Evolutionary conservation across 2,113 vertebrate species (phyloP).

Genomic region (Caracal caracal): DNA sequence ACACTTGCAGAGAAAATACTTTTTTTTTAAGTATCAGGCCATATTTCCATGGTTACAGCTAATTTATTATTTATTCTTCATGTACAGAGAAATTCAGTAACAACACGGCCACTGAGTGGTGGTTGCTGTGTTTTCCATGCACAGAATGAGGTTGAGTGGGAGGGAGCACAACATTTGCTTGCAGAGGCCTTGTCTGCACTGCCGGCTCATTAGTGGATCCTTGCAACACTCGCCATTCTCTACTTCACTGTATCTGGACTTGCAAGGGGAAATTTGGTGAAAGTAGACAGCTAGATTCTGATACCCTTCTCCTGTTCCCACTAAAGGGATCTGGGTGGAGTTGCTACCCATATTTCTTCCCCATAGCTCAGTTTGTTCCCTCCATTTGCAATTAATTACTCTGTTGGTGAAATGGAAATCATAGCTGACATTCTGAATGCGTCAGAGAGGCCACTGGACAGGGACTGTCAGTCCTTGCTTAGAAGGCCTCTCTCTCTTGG

Average conservation of each 20-base stretch:
- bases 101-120: not conserved
- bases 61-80: not conserved
- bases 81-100: not conserved
- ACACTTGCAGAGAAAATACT: not conserved
- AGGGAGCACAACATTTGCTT: not conserved
- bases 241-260: not conserved
- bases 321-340: not conserved
- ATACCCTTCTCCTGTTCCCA: not conserved
- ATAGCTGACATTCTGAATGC: not conserved
- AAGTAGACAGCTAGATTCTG: not conserved
- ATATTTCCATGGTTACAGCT: not conserved
- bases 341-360: fast-evolving
- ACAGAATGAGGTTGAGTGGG: not conserved
- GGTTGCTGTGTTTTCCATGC: not conserved
- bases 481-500: not conserved
- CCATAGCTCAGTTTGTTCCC: not conserved
- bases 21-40: not conserved
- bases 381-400: not conserved
- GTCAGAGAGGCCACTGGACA: not conserved
- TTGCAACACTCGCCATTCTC: not conserved
- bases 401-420: not conserved
- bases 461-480: not conserved
- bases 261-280: not conserved
- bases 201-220: not conserved
- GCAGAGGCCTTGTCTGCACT: not conserved